Evolutionary conservation across 2,888 invertebrate genomes (phyloP).

Genomic region (Mechanitis messenoides): DNA sequence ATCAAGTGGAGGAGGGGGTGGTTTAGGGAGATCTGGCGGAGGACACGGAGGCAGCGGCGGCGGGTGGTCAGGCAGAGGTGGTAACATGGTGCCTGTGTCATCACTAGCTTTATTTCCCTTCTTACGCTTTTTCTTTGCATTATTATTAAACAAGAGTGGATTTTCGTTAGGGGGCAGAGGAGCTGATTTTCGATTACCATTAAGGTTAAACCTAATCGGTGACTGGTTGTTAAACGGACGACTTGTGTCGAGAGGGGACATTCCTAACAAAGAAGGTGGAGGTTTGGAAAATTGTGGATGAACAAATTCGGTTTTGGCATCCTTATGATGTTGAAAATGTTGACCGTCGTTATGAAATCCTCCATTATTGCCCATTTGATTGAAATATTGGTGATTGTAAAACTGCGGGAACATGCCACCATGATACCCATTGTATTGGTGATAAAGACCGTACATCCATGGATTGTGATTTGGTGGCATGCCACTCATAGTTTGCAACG

Average conservation of each 20-base stretch:
- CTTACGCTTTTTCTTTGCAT: slow-evolving; percentile 86
- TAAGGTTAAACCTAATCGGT: slow-evolving; percentile 70
- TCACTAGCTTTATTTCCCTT: slow-evolving; percentile 78
- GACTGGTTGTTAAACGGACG: slow-evolving; percentile 65
- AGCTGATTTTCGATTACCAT: slow-evolving; percentile 57
- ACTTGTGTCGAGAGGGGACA: slow-evolving; percentile 63
- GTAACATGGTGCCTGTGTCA: slow-evolving; percentile 48
- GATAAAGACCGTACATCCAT: slow-evolving; percentile 68
- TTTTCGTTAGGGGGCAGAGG: slow-evolving; percentile 62
- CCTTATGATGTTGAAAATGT: slow-evolving; percentile 56
- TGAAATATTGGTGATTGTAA: slow-evolving; percentile 68
- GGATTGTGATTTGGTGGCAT: slow-evolving; percentile 60
- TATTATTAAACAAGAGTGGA: slow-evolving; percentile 60
- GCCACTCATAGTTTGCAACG: slow-evolving; percentile 66
- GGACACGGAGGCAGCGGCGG: slow-evolving; percentile 73
- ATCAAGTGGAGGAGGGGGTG: slow-evolving; percentile 54
- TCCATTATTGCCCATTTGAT: slow-evolving; percentile 55
- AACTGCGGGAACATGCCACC: slow-evolving; percentile 69
- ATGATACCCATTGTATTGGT: slow-evolving; percentile 60
- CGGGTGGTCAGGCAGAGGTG: slow-evolving; percentile 77
- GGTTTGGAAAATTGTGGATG: slow-evolving; percentile 56
- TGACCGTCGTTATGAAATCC: slow-evolving; percentile 42
- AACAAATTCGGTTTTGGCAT: slow-evolving; percentile 45
- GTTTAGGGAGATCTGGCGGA: slow-evolving; percentile 62
- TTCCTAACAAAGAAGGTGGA: slow-evolving; percentile 62